phyloP scores from a whole-genome alignment of 2,113 vertebrate genomes.

The Hemiscyllium ocellatum region DNA sequence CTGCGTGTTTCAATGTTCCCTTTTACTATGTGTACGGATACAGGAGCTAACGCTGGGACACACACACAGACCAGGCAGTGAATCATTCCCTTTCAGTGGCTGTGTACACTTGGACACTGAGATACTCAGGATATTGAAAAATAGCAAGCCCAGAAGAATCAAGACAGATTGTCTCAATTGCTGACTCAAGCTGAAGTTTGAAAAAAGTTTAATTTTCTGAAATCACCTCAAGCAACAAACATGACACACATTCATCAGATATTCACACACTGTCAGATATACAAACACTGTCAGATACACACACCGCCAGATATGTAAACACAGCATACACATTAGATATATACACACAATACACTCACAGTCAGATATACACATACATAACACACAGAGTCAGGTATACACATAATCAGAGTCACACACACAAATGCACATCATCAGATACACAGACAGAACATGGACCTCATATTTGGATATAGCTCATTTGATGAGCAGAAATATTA shows the following conservation, averaged over 20 bases:
- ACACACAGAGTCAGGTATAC: neutral
- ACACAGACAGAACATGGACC: neutral
- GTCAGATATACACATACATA: neutral
- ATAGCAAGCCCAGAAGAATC: neutral
- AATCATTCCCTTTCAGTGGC: too few relatives aligned
- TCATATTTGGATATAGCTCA: neutral
- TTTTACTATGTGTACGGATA: neutral
- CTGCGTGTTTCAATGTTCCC: neutral
- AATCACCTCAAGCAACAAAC: neutral
- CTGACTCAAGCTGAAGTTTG: neutral
- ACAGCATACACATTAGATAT: neutral
- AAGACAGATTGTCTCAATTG: neutral
- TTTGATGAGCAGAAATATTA: neutral
- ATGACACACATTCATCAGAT: neutral
- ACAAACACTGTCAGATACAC: neutral
- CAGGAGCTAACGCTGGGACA: neutral
- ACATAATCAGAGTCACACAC: neutral
- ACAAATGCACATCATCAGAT: neutral
- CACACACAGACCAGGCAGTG: neutral
- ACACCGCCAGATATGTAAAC: neutral
- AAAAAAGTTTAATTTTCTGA: neutral
- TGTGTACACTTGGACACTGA: too few relatives aligned
- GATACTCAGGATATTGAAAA: neutral
- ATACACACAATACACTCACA: neutral
- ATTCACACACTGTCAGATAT: neutral